phyloP scores from a whole-genome alignment of 2,797 vertebrate genomes.

The Parauchenoglanis punctatus region DNA sequence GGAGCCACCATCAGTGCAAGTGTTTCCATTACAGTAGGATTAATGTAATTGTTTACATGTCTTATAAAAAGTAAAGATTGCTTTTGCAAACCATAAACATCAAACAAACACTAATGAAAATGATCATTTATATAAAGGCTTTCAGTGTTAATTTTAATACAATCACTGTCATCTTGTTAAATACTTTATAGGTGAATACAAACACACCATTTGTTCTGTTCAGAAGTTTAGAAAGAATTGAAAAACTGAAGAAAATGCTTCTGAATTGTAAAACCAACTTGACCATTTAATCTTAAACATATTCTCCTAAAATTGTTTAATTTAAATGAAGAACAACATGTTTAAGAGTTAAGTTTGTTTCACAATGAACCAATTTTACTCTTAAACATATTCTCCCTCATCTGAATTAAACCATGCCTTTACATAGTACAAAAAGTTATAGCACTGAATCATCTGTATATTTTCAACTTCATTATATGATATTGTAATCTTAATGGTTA shows the following conservation, averaged over 20 bases:
- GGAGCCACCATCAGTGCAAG: background rate
- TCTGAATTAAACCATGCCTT: background rate
- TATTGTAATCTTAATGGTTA: background rate
- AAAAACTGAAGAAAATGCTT: background rate
- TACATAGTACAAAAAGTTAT: background rate
- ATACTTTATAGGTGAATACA: background rate
- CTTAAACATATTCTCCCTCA: background rate
- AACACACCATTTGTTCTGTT: background rate
- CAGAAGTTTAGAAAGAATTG: background rate
- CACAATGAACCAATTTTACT: background rate
- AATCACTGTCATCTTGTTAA: background rate
- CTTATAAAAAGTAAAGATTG: background rate
- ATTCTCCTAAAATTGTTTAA: background rate
- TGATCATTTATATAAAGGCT: background rate
- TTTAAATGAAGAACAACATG: background rate
- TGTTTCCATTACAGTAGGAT: background rate
- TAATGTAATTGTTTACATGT: background rate
- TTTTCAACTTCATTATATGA: background rate
- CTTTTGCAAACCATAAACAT: background rate
- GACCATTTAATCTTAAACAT: background rate
- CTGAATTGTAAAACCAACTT: background rate
- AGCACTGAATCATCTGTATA: background rate
- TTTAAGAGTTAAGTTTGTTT: background rate
- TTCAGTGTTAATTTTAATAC: background rate
- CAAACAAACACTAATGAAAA: background rate